Evolutionary conservation across 2,113 vertebrate species (phyloP), one percentile per base, ranked within the genome.

Genomic region (Leiothrix lutea): DNA sequence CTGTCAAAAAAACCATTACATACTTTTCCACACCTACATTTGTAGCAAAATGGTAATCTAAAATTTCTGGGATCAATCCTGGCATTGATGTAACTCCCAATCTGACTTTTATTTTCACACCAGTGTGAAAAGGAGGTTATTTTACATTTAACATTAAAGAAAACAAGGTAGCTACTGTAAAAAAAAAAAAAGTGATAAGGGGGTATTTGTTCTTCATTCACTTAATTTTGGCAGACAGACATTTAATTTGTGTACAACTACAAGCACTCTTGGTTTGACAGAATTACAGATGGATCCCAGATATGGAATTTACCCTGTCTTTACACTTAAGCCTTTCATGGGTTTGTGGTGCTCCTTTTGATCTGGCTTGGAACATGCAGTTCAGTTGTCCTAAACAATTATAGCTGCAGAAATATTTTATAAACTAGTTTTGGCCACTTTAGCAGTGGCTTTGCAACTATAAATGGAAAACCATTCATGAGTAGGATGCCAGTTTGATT

Each of bases 311-410:
- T 92, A 65, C 89, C 57, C 93, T 95, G 91, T 94, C 66, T 85
- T 96, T 96, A 88, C 84, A 88, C 78, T 87, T 82, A 80, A 83
- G 79, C 72, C 79, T 95, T 96, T 96, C 75, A 93, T 95, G 92
- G 69, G 93, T 94, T 96, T 97, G 94, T 93, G 94, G 90, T 96
- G 51, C 80, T 94, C 21, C 86, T 93, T 96, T 95, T 97, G 88
- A 96, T 96, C 96, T 95, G 94, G 72, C 44, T 97, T 94, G 95
- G 88, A 95, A 92, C 85, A 74, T 74, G 72, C 51, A 93, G 60
- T 90, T 96, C 62, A 83, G 94, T 88, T 94, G 82, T 94, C 87
- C 79, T 93, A 71, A 96, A 93, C 92, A 95, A 96, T 95, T 94
- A 88, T 71, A 92, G 72, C 57, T 95, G 86, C 72, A 92, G 87